A percentile compares a stretch with the other conserved stretches of the same genome.
Evolutionary conservation across 2,113 vertebrate genomes (phyloP).

Genomic region (Megaceryle torquata): DNA sequence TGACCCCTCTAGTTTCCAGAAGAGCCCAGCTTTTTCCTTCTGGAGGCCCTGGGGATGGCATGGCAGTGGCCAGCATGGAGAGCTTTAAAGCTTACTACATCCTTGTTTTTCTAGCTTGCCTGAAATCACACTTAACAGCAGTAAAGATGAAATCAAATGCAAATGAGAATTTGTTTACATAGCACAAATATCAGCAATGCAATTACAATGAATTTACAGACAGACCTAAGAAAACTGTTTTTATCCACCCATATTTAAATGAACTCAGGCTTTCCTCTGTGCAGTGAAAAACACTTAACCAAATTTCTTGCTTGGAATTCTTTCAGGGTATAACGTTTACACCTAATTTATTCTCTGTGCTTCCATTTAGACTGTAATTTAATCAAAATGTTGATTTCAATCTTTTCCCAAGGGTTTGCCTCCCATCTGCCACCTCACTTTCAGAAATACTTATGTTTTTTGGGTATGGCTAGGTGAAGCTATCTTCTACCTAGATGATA

Average conservation of each 20-base stretch:
- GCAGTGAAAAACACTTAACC: background rate
- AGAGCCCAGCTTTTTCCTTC: background rate
- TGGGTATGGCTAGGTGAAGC: background rate
- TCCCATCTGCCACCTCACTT: constrained; percentile 10
- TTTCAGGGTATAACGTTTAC: background rate
- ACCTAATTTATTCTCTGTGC: constrained; percentile 21
- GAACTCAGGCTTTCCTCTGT: background rate
- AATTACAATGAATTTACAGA: constrained; percentile 26
- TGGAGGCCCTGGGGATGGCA: background rate
- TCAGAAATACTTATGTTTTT: background rate
- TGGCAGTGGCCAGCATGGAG: background rate
- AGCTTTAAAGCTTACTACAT: background rate
- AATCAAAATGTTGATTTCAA: constrained; percentile 37
- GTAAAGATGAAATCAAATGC: constrained; percentile 44
- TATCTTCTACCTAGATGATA: background rate
- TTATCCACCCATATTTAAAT: constrained; percentile 35
- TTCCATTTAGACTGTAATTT: constrained; percentile 8
- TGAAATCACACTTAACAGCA: background rate
- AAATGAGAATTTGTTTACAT: constrained; percentile 22
- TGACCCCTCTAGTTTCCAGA: background rate
- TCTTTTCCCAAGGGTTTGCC: constrained; percentile 33
- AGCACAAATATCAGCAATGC: background rate
- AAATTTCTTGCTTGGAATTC: constrained; percentile 16
- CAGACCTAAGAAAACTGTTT: constrained; percentile 19
- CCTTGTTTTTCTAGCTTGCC: background rate